Evolutionary conservation across 2,888 invertebrate species (phyloP), one percentile per base, ranked within the genome.

Genomic region (Prostheceraeus crozeri): DNA sequence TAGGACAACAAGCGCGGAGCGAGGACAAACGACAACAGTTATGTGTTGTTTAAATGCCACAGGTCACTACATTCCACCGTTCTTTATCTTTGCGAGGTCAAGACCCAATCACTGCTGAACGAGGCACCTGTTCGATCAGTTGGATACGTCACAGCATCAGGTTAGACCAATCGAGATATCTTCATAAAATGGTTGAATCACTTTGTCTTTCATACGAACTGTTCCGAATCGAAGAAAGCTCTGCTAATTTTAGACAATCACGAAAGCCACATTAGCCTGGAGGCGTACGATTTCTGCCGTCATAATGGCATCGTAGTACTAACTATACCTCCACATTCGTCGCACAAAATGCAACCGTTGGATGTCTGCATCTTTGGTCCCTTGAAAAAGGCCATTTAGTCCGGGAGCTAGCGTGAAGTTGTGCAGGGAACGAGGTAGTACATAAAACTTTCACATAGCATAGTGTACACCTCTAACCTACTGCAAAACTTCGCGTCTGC

Each of bases 311-410:
- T 65, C 11, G 61, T 62, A 3, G 21, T 65, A 30, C 54, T 63
- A 30, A 65, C 62, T 11, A 28, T 65, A 4, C 65, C 65, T 19
- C 62, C 64, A 11, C 63, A 63, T 31, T 62, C 59, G 4, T 54
- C 54, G 11, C 59, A 63, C 57, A 27, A 30, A 16, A 52, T 63
- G 16, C 63, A 62, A 35, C 63, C 62, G 25, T 51, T 65, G 1
- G 63, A 65, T 35, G 21, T 69, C 6, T 64, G 69, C 31, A 69
- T 76, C 16, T 69, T 64, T 65, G 65, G 64, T 14, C 66, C 70
- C 2, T 70, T 73, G 52, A 73, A 74, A 58, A 61, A 66, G 6
- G 70, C 67, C 21, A 65, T 68, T 35, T n/a, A n/a, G n/a, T n/a
- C n/a, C n/a, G n/a, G n/a, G n/a, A n/a, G n/a, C n/a, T n/a, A n/a